These are phyloP conservation scores for Homarus gammarus DNA, from an alignment of 2,888 invertebrate species.

Conservation along the genomic window DNA sequence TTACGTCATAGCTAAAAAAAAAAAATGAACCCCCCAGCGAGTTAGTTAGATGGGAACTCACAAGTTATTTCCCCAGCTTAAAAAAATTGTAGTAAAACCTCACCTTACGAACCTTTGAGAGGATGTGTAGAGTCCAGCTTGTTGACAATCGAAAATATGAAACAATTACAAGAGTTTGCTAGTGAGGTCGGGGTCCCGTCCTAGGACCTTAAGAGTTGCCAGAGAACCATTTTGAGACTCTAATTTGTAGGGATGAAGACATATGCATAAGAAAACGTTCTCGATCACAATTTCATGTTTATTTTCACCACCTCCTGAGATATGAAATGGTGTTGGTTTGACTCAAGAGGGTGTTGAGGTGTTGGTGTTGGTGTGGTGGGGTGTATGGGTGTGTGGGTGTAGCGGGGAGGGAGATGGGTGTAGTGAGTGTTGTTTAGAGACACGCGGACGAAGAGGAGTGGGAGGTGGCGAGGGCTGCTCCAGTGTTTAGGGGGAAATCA, in stretches of 20 bases:
- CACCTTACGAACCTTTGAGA: neutral
- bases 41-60: too few species aligned
- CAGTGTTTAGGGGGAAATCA: conserved; percentile 67
- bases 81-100: too few species aligned
- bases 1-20: neutral
- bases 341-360: neutral
- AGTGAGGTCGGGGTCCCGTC: neutral
- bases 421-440: neutral
- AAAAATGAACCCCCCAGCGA: too few species aligned
- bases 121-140: neutral
- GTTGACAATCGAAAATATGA: conserved; percentile 4
- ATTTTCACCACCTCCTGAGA: neutral
- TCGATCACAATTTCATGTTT: neutral
- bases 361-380: neutral
- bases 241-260: too few species aligned
- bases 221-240: conserved; percentile 2
- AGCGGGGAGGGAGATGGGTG: neutral
- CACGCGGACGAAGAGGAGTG: conserved; percentile 8
- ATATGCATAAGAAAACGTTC: neutral
- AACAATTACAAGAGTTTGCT: conserved; percentile 19
- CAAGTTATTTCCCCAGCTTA: too few species aligned
- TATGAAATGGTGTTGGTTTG: neutral
- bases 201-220: conserved; percentile 6
- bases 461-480: conserved; percentile 34
- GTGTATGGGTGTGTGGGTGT: neutral